A percentile compares a stretch with the other conserved stretches of the same genome.
Conservation (phyloP, 1,140 invertebrate species). For the Cryptotermes secundus region DNA sequence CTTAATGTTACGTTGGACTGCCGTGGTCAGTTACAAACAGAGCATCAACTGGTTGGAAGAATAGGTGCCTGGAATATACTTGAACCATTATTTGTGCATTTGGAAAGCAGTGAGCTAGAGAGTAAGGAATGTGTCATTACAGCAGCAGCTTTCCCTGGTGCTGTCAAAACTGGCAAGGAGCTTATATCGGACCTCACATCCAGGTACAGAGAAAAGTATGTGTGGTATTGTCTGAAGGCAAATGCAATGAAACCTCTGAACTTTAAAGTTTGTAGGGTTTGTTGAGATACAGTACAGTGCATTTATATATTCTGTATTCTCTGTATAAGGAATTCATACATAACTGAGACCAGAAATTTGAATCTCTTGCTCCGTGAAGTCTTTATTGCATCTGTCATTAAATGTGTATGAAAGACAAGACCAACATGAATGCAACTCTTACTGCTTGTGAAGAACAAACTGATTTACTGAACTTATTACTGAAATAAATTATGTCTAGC, state of each 20-base stretch:
- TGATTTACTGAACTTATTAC: no score
- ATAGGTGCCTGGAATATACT: conserved; percentile 38
- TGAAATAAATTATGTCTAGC: no score
- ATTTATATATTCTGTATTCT: no score
- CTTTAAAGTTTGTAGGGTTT: no score
- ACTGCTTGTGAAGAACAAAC: no score
- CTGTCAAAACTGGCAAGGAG: conserved; percentile 42
- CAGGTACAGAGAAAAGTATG: conserved; percentile 1
- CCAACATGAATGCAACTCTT: no score
- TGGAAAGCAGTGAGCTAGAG: conserved; percentile 30
- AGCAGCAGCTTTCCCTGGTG: conserved; percentile 46
- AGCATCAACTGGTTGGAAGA: conserved; percentile 26
- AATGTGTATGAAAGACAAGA: no score
- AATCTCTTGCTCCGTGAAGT: no score
- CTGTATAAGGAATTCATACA: no score
- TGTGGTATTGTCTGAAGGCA: not conserved
- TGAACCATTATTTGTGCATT: conserved; percentile 39
- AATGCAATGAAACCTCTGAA: not conserved
- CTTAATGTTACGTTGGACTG: conserved; percentile 34
- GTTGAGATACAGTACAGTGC: no score
- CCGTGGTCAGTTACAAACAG: conserved; percentile 28
- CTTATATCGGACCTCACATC: conserved; percentile 40
- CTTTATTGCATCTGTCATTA: no score
- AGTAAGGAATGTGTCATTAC: conserved; percentile 37
- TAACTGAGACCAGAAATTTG: no score